Evolutionary conservation across 2,888 invertebrate species (phyloP).

Genomic region (Brachycybe producta): DNA sequence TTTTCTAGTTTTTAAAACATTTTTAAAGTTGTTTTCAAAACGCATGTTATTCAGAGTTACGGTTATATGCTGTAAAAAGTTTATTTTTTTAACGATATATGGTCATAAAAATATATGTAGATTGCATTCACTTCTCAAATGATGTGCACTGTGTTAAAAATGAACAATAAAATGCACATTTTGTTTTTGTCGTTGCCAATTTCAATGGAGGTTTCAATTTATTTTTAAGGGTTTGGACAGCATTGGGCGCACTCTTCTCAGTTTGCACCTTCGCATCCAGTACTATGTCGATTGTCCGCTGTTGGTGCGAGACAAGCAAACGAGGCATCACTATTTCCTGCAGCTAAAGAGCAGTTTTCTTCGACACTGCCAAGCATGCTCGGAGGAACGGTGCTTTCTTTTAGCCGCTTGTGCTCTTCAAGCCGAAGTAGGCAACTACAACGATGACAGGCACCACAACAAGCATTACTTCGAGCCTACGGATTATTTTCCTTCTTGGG

Average conservation of each 20-base stretch:
- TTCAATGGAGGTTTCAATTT: no score
- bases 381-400: conserved; percentile 46
- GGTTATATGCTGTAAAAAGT: no score
- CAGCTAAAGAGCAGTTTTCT: conserved; percentile 80
- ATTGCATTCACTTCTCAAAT: no score
- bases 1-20: no score
- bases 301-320: conserved; percentile 77
- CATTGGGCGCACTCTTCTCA: conserved; percentile 75
- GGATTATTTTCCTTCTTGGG: conserved; percentile 64
- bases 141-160: no score
- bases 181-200: no score
- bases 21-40: no score
- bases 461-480: conserved; percentile 58
- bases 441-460: conserved; percentile 36
- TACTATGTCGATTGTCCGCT: conserved; percentile 87
- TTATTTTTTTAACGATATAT: no score
- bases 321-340: conserved; percentile 84
- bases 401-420: conserved; percentile 82
- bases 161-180: no score
- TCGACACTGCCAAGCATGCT: conserved; percentile 32
- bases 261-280: conserved; percentile 79
- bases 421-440: conserved; percentile 77
- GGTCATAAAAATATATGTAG: no score
- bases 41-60: no score
- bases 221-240: conserved; percentile 63